Percentiles rank a stretch among this genome's conserved stretches.
Evolutionary conservation across 2,113 vertebrate genomes (phyloP).

Genomic region (Dasyurus viverrinus): DNA sequence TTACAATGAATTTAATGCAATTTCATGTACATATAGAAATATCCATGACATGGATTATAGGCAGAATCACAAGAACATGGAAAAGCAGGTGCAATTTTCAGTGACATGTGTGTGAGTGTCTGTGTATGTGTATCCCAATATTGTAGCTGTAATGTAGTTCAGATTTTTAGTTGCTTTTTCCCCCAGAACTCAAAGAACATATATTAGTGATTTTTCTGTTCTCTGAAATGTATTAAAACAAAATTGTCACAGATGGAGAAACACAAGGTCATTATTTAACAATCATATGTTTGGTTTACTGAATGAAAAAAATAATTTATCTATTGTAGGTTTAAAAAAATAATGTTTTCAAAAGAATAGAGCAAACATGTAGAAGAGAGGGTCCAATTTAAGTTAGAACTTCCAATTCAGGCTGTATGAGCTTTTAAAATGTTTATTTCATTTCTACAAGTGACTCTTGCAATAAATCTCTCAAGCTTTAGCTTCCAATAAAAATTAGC

Average conservation of each 20-base stretch:
- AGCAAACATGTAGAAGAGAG: neutral
- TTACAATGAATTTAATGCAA: neutral
- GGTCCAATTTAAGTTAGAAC: neutral
- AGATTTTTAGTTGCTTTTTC: slow-evolving; percentile 58
- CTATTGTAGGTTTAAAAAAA: neutral
- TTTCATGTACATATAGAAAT: neutral
- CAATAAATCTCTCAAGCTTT: neutral
- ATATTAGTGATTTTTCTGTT: slow-evolving; percentile 59
- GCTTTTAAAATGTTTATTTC: slow-evolving; percentile 7
- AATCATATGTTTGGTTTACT: slow-evolving; percentile 51
- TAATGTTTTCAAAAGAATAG: slow-evolving; percentile 34
- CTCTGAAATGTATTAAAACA: slow-evolving; percentile 53
- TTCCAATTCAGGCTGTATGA: slow-evolving; percentile 13
- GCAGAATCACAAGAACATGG: slow-evolving; percentile 41
- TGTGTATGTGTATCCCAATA: slow-evolving; percentile 9
- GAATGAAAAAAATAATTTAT: slow-evolving; percentile 18
- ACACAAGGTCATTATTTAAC: slow-evolving; percentile 39
- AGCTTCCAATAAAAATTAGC: neutral
- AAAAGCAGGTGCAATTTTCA: slow-evolving; percentile 56
- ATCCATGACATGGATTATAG: neutral
- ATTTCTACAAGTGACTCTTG: slow-evolving; percentile 1
- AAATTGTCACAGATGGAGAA: slow-evolving; percentile 56
- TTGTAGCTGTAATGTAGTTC: slow-evolving; percentile 62
- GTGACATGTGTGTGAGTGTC: neutral
- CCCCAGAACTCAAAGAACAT: slow-evolving; percentile 69